Base-by-base conservation (phyloP, 2,888 invertebrate species). In the Liopterus haemorrhoidalis region DNA sequence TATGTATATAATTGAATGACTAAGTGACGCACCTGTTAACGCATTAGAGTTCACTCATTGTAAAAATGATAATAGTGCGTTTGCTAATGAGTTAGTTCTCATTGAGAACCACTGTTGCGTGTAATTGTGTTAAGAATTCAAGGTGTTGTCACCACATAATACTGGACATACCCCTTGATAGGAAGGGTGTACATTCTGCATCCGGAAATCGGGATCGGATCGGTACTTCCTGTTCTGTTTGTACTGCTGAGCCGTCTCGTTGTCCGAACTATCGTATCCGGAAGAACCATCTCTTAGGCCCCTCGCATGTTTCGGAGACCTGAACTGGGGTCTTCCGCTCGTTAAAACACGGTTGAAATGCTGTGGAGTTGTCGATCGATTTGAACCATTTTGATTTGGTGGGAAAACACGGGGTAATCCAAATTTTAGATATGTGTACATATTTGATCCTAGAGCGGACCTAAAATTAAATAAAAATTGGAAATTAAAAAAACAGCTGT, bases 391-490 rank as follows among this genome's bases (percentile, higher is more conserved):
- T 55, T 82, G 81, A 59, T 84, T 84, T 6, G 91, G 91, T 20
- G 92, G 91, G 62, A 92, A 83, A 2, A 93, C 93, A 41, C 94
- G 76, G 1, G 94, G 94, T 42, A 94, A 72, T 0, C 94, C 94
- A 61, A 93, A 94, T 69, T 93, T 92, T 52, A 94, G 74, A 68
- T 94, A 94, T 15, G 93, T 90, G 68, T 91, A 91, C 78, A 92
- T 91, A 64, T 92, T 92, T 30, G 87, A 85, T 30, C 90, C 90
- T 48, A 92, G 72, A 1, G 90, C 89, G 45, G 87, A 85, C 68
- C 85, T 85, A 63, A 43, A 62, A 58, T 42, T 32, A 45, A 24
- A 48, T 46, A 50, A 38, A 39, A 35, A 41, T n/a, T n/a, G n/a
- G n/a, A n/a, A n/a, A n/a, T n/a, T n/a, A n/a, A n/a, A n/a, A n/a